A percentile compares a stretch with the other conserved stretches of the same genome.
Conservation (phyloP, 2,797 vertebrate species). For the Phaenicophaeus curvirostris region DNA sequence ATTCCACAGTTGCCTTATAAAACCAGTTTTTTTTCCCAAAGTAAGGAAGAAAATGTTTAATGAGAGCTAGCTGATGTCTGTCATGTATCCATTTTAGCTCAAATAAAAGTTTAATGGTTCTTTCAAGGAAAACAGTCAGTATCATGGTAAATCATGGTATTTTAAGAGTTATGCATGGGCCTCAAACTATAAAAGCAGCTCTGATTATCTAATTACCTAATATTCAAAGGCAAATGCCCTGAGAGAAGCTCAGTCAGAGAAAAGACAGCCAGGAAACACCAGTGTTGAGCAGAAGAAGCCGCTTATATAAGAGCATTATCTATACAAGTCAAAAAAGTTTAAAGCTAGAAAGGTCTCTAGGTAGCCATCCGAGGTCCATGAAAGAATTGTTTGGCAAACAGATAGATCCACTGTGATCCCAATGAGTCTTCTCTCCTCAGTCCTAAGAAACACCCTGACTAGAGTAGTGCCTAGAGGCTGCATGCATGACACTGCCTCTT, state of each 20-base stretch:
- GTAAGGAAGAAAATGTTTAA: background rate
- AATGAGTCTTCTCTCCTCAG: background rate
- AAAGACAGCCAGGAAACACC: background rate
- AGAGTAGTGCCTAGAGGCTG: background rate
- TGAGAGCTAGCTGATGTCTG: background rate
- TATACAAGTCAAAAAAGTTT: background rate
- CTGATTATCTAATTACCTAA: background rate
- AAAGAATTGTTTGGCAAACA: background rate
- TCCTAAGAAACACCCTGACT: background rate
- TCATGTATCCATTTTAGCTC: background rate
- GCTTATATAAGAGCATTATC: background rate
- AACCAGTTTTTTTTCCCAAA: background rate
- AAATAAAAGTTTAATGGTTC: background rate
- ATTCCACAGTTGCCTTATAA: background rate
- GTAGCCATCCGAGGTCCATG: background rate
- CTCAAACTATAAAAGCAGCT: background rate
- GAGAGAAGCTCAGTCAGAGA: background rate
- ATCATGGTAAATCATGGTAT: background rate
- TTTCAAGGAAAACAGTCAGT: background rate
- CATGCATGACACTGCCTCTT: background rate
- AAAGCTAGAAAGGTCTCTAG: background rate
- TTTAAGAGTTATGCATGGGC: background rate
- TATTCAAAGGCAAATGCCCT: background rate
- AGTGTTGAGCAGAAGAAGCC: background rate
- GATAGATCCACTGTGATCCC: background rate